Base-by-base conservation (phyloP, 2,113 vertebrate genomes). In the Prochilodus magdalenae region DNA sequence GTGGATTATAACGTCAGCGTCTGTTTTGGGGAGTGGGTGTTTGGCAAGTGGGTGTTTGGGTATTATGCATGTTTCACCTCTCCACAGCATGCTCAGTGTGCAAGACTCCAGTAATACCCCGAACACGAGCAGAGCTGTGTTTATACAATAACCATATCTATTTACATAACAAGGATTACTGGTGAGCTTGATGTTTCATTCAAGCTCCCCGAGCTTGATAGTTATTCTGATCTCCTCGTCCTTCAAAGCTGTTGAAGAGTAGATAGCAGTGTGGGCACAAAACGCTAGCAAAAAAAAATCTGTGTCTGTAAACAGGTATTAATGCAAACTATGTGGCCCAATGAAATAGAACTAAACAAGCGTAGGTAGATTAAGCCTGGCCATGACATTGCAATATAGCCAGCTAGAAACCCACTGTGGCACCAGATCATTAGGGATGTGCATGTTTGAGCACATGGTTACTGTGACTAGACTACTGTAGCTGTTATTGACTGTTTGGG, bases 161-260 rank as follows among this genome's bases (percentile, higher is more conserved):
- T 75, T 75, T 75, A 82, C 73, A 69, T 59, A 82, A 67, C 73
- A 82, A 20, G 36, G 18, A 26, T 59, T 47, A 49, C 51, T 53
- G 16, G 30, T 44, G 40, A 40, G 24, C 24, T 63, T 18, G 78
- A 33, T 81, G 40, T 36, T 33, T 73, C 11, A 24, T 51, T 36
- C 72, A 59, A 62, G 22, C 55, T 80, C 18, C 2, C 3, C 6
- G 53, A 20, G 57, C 57, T 59, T 20, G 15, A 18, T 16, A 8
- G 63, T 66, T 16, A 16, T 20, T 3, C 14, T 29, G 16, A 22
- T n/a, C 55, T 57, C 29, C 33, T 2, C 29, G 16, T 33, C 30
- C 30, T 67, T 65, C 22, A 67, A 67, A 60, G n/a, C 1, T 26
- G 57, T 3, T 60, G 1, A 18, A 1, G 1, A 18, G 40, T 44